Conservation (phyloP, 2,113 vertebrate genomes). For the Sylvia atricapilla region DNA sequence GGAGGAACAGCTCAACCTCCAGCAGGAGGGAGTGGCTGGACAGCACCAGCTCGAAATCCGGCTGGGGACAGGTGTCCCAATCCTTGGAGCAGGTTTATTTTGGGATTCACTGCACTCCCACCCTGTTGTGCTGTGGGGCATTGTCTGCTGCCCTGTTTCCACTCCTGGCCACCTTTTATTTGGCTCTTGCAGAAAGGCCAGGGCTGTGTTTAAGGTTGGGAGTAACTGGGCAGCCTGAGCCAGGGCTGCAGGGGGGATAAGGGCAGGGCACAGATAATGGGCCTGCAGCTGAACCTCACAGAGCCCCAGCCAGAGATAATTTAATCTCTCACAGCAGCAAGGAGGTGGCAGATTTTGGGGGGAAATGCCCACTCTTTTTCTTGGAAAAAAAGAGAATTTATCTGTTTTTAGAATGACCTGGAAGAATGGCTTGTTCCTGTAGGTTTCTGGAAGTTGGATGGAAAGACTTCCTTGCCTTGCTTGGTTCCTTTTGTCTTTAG, state of each 20-base stretch:
- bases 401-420: background rate
- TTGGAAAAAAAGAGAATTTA: background rate
- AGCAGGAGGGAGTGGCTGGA: background rate
- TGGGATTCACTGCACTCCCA: background rate
- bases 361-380: background rate
- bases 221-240: background rate
- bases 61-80: background rate
- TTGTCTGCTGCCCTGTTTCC: background rate
- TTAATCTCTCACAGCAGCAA: background rate
- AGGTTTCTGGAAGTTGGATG: background rate
- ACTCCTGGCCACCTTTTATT: background rate
- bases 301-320: background rate
- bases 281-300: background rate
- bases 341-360: background rate
- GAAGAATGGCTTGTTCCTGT: background rate
- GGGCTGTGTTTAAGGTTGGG: background rate
- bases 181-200: background rate
- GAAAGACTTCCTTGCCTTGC: background rate
- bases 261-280: background rate
- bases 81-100: background rate
- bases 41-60: background rate
- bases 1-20: conserved; percentile 20
- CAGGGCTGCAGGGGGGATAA: background rate
- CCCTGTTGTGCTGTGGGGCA: accelerated
- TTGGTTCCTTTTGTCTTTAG: background rate